Conservation (phyloP, 2,888 invertebrate species). For the Drosophila prolongata region DNA sequence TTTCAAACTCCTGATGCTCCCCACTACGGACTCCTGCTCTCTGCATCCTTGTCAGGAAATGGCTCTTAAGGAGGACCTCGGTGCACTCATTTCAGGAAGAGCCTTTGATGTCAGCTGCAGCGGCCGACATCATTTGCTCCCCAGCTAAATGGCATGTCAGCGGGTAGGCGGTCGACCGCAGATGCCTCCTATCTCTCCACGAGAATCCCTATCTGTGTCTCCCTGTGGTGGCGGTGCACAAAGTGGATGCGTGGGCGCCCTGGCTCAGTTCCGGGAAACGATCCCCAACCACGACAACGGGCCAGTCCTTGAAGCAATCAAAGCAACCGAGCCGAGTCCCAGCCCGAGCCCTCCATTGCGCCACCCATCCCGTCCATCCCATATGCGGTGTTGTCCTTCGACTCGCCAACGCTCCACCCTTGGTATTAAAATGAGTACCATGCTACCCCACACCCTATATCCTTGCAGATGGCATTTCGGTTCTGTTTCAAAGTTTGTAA, state of each 20-base stretch:
- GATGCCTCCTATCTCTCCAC: not conserved
- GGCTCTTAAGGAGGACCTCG: constrained; percentile 8
- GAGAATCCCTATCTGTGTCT: no score
- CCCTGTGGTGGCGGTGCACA: no score
- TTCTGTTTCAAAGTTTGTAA: not conserved
- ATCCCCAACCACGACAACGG: constrained; percentile 4
- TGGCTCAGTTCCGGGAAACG: constrained; percentile 29
- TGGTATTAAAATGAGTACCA: constrained; percentile 41
- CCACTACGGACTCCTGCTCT: constrained; percentile 12
- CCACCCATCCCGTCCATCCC: not conserved
- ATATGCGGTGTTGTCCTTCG: constrained; percentile 5
- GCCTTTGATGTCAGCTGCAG: constrained; percentile 37
- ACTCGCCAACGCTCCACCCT: constrained; percentile 11
- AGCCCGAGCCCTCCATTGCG: not conserved
- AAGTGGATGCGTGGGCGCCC: constrained; percentile 1
- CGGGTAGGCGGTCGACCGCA: constrained; percentile 29
- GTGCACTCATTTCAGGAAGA: constrained; percentile 13
- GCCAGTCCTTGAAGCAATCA: constrained; percentile 35
- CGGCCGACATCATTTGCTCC: constrained; percentile 21
- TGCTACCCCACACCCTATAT: constrained; percentile 9
- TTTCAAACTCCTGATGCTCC: not conserved
- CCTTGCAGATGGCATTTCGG: not conserved
- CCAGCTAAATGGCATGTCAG: constrained; percentile 38
- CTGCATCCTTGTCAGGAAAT: not conserved
- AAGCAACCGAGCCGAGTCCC: constrained; percentile 5